Evolutionary conservation across 2,113 vertebrate species (phyloP), one percentile per base, ranked within the genome.

Genomic region (Ascaphus truei): DNA sequence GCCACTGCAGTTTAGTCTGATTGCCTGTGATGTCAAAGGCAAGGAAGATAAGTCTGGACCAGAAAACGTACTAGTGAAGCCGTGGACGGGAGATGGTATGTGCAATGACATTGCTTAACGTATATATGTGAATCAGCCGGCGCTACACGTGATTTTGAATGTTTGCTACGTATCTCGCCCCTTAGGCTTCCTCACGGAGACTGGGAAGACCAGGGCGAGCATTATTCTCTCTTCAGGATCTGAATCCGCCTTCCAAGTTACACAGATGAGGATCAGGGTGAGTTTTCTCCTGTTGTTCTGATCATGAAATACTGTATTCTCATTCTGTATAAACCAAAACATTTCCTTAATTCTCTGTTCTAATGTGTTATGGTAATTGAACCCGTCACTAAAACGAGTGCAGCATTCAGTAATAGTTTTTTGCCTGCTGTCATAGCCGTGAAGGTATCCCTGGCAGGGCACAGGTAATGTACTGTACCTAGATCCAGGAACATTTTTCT

Each of bases 31-130:
- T 72, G 95, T 96, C 2, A 99, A 99, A 80, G 95, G 95, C 23
- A 98, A 98, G 80, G 97, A 98, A 73, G 95, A 98, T 62, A 98
- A 98, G 72, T 96, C 95, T 1, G 97, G 96, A 29, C 95, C 97
- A 9, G 95, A 98, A 84, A 98, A 94, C 80, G 92, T 99, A 74
- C 89, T 99, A 6, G 81, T 85, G 3, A 93, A 98, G 36, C 88
- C 93, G 0, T 89, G 91, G 84, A 93, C 91, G 3, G 95, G 95
- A 56, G 97, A 99, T 3, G 97, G 97, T 98, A 86, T 80, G 86
- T 75, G 2, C 37, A 22, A n/a, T n/a, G n/a, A n/a, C n/a, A n/a
- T n/a, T n/a, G n/a, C n/a, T n/a, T n/a, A 11, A n/a, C n/a, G n/a
- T n/a, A n/a, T n/a, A n/a, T n/a, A n/a, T n/a, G n/a, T n/a, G n/a